Evolutionary conservation across 2,113 vertebrate genomes (phyloP).

Genomic region (Jaculus jaculus): DNA sequence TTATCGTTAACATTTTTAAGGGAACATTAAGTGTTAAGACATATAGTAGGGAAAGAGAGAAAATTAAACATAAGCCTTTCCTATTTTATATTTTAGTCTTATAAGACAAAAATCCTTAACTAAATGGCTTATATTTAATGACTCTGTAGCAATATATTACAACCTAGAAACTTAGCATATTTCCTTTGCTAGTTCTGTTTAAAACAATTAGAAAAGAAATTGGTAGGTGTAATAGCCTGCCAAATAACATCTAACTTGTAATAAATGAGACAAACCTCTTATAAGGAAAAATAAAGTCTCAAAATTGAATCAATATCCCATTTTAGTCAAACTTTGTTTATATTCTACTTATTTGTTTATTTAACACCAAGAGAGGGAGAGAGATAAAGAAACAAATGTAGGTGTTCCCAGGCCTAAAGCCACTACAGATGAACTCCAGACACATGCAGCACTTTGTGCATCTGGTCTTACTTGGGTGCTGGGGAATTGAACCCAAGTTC

Average conservation of each 20-base stretch:
- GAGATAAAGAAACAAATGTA: too few species aligned
- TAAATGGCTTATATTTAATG: slow-evolving; percentile 27
- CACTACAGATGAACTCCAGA: too few species aligned
- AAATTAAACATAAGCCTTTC: background rate
- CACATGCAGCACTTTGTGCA: too few species aligned
- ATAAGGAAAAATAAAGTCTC: slow-evolving; percentile 41
- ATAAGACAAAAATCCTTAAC: background rate
- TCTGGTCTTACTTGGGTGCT: too few species aligned
- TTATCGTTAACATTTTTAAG: background rate
- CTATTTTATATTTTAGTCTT: background rate
- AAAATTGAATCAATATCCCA: slow-evolving; percentile 51
- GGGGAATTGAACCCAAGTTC: too few species aligned
- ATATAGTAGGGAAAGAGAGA: background rate
- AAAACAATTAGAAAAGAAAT: slow-evolving; percentile 39
- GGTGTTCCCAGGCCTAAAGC: too few species aligned
- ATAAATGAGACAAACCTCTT: slow-evolving; percentile 41
- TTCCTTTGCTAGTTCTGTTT: slow-evolving; percentile 55
- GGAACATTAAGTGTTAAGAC: background rate
- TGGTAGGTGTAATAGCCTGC: background rate
- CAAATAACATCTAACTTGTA: slow-evolving; percentile 41
- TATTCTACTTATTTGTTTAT: too few species aligned
- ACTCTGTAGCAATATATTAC: background rate
- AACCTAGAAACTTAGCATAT: slow-evolving; percentile 12
- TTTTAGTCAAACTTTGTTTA: slow-evolving; percentile 49
- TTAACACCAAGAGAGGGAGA: too few species aligned